Evolutionary conservation across 1,140 invertebrate genomes (phyloP).

Genomic region (Lethrus apterus): DNA sequence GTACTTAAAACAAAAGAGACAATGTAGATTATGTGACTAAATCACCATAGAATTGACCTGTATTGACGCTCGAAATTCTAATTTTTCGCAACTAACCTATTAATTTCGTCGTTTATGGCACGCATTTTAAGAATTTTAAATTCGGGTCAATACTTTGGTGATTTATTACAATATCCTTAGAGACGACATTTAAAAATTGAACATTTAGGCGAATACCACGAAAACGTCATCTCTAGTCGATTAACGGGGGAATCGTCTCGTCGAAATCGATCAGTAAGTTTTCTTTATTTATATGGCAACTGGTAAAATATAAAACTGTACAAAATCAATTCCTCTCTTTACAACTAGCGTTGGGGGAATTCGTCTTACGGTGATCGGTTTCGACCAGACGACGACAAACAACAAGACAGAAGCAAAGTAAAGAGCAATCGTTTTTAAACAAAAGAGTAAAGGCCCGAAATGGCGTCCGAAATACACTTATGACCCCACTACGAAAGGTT

Average conservation of each 20-base stretch:
- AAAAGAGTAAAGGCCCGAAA: conserved; percentile 19
- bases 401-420: conserved; percentile 26
- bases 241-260: neutral
- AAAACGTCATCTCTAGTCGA: conserved; percentile 20
- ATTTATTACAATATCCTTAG: conserved; percentile 18
- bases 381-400: conserved; percentile 7
- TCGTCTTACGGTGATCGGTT: conserved; percentile 4
- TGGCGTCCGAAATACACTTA: neutral
- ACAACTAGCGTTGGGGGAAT: conserved; percentile 3
- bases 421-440: conserved; percentile 29
- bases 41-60: too few species aligned
- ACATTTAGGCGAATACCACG: conserved; percentile 25
- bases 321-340: conserved; percentile 23
- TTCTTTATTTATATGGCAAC: conserved; percentile 2
- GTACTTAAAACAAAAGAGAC: too few species aligned
- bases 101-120: conserved; percentile 10
- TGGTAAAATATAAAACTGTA: conserved; percentile 21
- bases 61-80: neutral
- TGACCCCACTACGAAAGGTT: neutral
- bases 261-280: neutral
- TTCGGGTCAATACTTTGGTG: conserved; percentile 17
- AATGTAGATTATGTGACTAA: too few species aligned
- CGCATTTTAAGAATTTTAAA: neutral
- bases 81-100: conserved; percentile 2
- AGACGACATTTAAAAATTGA: conserved; percentile 31